Evolutionary conservation across 2,113 vertebrate genomes (phyloP).

Genomic region (Conger conger): DNA sequence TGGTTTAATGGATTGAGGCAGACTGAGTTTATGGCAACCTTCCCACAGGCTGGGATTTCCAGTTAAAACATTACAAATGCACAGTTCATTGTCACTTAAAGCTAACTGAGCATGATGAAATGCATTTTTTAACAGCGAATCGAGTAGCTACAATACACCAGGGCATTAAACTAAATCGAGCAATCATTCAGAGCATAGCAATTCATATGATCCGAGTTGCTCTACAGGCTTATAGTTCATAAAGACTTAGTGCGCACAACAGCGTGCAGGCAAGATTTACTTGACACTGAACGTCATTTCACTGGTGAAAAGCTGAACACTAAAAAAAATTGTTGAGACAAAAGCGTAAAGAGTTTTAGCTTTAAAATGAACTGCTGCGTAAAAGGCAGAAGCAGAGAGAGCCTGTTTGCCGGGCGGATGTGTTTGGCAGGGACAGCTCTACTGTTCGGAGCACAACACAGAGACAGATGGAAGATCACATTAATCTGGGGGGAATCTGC

Average conservation of each 20-base stretch:
- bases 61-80: neutral
- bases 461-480: neutral
- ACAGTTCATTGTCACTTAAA: neutral
- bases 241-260: neutral
- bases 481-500: neutral
- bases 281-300: neutral
- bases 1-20: neutral
- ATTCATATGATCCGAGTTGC: neutral
- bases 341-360: neutral
- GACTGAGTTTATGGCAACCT: neutral
- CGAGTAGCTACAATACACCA: neutral
- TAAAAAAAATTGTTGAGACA: no score
- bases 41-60: neutral
- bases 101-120: neutral
- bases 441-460: no score
- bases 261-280: neutral
- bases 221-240: neutral
- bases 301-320: neutral
- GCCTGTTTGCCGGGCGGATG: neutral
- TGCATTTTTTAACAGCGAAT: neutral
- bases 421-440: neutral
- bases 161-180: neutral
- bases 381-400: no score
- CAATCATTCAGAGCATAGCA: neutral
- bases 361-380: neutral